phyloP scores from a whole-genome alignment of 2,113 vertebrate genomes.

The Grammomys surdaster region DNA sequence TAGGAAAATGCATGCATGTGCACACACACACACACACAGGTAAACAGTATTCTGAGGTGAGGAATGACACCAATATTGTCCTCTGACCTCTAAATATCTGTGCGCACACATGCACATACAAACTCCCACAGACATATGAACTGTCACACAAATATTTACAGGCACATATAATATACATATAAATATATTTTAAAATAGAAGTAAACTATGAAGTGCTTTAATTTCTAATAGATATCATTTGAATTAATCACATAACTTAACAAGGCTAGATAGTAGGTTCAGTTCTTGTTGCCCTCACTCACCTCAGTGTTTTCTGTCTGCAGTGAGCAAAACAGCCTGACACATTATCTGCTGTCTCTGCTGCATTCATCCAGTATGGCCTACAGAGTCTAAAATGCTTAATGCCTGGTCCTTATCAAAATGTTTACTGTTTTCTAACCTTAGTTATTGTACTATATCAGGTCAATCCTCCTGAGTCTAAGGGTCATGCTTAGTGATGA shows the following conservation, averaged over 20 bases:
- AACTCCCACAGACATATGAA: neutral
- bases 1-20: too few relatives aligned
- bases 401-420: neutral
- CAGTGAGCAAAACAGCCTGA: fast-evolving
- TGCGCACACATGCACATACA: neutral
- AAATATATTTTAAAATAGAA: neutral
- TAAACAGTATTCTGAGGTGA: neutral
- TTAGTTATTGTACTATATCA: neutral
- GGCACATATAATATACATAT: too few relatives aligned
- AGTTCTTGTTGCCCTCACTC: neutral
- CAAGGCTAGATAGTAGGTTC: fast-evolving
- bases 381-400: neutral
- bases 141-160: neutral
- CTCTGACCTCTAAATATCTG: neutral
- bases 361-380: neutral
- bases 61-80: neutral
- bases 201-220: neutral
- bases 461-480: neutral
- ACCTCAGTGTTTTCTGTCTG: fast-evolving
- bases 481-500: neutral
- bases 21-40: neutral
- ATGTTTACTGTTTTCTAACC: neutral
- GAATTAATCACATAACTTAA: neutral
- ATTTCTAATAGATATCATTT: neutral
- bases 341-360: fast-evolving